Evolutionary conservation across 2,888 invertebrate species (phyloP), one percentile per base, ranked within the genome.

Genomic region (Mesochorus sp.): DNA sequence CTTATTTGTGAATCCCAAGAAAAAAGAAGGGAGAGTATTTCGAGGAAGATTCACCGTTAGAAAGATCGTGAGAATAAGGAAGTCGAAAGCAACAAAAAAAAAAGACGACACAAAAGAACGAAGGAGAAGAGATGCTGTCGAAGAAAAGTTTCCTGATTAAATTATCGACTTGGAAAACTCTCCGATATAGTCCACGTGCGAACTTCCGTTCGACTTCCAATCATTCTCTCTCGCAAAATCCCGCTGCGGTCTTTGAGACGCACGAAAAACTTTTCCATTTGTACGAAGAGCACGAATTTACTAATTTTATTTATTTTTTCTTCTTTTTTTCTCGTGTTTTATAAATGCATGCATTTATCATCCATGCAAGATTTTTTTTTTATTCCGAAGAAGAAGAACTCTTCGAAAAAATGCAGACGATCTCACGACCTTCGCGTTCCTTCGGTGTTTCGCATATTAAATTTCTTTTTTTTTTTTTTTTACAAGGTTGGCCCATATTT

Each of bases 61-160:
- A 5, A 55, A 3, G 55, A 31, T 19, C 6, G 19, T n/a, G 19
- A 31, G 31, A 51, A 64, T 64, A 49, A 64, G 31, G 12, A 62
- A 47, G 47, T 39, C n/a, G n/a, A 17, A 66, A 26, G 4, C 61
- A 12, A 6, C 12, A 21, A 34, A 6, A 17, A 8, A 21, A 28
- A 12, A 19, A 28, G 39, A 24, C n/a, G 42, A 53, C n/a, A 34
- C n/a, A n/a, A n/a, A n/a, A n/a, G n/a, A n/a, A n/a, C n/a, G n/a
- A n/a, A n/a, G n/a, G n/a, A 24, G 8, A 8, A 49, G n/a, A 49
- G 49, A 53, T 24, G 21, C 12, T 19, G 64, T 37, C 57, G 61
- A 42, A 53, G 28, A 31, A 66, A 82, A 85, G 71, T 81, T 82
- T 79, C 79, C 72, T 80, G 84, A 84, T 84, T 82, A 84, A 84